These are phyloP conservation scores for Etheostoma spectabile DNA, from an alignment of 2,113 vertebrate genomes.

Conservation along the genomic window DNA sequence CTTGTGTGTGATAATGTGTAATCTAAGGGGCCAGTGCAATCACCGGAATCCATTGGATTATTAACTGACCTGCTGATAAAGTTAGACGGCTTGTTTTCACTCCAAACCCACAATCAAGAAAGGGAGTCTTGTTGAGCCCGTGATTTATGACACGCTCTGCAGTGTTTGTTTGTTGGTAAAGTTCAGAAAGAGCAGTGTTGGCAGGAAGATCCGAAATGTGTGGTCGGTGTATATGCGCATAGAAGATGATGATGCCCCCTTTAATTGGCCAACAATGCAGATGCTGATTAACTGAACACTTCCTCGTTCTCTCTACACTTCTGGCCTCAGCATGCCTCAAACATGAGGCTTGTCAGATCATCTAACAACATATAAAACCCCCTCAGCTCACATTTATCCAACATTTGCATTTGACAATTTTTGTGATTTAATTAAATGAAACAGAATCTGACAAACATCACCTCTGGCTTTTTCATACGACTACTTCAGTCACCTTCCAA, in stretches of 20 bases:
- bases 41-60: constrained; percentile 56
- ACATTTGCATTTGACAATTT: background rate
- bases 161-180: constrained; percentile 62
- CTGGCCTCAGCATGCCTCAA: background rate
- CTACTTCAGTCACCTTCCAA: background rate
- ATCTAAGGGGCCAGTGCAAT: constrained; percentile 51
- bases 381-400: background rate
- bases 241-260: constrained; percentile 24
- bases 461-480: background rate
- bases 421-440: background rate
- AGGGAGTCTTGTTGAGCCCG: constrained; percentile 44
- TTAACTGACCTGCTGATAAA: constrained; percentile 78
- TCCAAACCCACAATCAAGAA: constrained; percentile 75
- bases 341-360: constrained; percentile 3
- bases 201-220: constrained; percentile 22
- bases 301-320: background rate
- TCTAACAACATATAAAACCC: background rate
- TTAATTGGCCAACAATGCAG: constrained; percentile 2
- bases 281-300: background rate
- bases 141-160: constrained; percentile 59
- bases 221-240: background rate
- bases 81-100: constrained; percentile 68
- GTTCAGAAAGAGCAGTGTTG: constrained; percentile 41
- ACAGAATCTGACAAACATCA: background rate
- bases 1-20: constrained; percentile 21